These are phyloP conservation scores for Drosophila kikkawai DNA, from an alignment of 1,140 invertebrate genomes.

Conservation along the genomic window DNA sequence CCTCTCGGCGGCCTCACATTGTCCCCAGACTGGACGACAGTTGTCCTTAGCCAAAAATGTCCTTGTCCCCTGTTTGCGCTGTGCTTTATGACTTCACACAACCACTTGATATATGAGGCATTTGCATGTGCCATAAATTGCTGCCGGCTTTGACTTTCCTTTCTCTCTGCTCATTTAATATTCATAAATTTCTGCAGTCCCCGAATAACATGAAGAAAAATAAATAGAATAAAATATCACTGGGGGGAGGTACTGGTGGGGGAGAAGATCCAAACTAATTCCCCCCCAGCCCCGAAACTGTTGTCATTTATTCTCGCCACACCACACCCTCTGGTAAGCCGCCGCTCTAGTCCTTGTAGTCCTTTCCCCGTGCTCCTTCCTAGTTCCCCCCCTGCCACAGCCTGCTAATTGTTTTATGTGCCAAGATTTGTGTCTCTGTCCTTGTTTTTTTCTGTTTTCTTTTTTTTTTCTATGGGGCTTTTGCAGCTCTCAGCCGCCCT, in stretches of 20 bases:
- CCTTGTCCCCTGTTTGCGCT: conserved; percentile 4
- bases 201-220: conserved; percentile 47
- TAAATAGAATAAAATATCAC: conserved; percentile 45
- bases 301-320: conserved; percentile 72
- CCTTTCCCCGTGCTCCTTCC: conserved; percentile 1
- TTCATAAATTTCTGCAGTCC: conserved; percentile 72
- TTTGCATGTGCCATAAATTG: conserved; percentile 82
- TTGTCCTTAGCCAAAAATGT: conserved; percentile 25
- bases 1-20: conserved; percentile 28
- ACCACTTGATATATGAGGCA: conserved; percentile 77
- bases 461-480: conserved; percentile 16
- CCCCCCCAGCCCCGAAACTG: conserved; percentile 43
- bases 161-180: conserved; percentile 66
- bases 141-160: conserved; percentile 40
- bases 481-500: conserved; percentile 56
- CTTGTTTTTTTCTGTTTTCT: conserved; percentile 30
- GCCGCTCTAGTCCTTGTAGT: conserved; percentile 19
- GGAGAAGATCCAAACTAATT: conserved; percentile 60
- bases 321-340: conserved; percentile 46
- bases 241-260: neutral
- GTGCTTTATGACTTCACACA: conserved; percentile 72
- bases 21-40: conserved; percentile 47
- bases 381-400: conserved; percentile 14
- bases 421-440: conserved; percentile 81
- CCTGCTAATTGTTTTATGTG: conserved; percentile 81